A percentile compares a stretch with the other conserved stretches of the same genome.
Evolutionary conservation across 2,113 vertebrate species (phyloP).

Genomic region (Corythornis vintsioides): DNA sequence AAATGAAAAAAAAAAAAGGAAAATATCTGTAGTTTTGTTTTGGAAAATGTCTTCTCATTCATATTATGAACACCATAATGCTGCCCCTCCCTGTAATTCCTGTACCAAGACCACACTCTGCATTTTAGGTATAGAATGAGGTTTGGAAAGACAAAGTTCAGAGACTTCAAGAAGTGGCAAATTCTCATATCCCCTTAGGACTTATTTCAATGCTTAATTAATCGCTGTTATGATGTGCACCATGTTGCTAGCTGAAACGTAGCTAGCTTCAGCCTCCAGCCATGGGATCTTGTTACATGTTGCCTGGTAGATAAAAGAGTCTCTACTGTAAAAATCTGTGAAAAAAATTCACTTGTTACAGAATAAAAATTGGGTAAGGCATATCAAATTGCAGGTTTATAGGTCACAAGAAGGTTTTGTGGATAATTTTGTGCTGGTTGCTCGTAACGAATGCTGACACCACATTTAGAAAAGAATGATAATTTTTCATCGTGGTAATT

Average conservation of each 20-base stretch:
- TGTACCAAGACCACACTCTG: not conserved
- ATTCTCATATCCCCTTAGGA: constrained; percentile 8
- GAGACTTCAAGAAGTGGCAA: not conserved
- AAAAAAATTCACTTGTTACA: not conserved
- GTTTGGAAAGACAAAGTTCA: constrained; percentile 9
- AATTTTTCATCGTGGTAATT: not conserved
- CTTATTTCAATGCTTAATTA: constrained; percentile 36
- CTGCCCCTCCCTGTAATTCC: not conserved
- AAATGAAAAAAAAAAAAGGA: not conserved
- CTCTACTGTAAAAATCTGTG: not conserved
- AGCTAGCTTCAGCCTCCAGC: constrained; percentile 42
- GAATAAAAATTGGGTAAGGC: constrained; percentile 20
- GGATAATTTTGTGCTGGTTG: constrained; percentile 10
- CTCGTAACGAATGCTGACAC: constrained; percentile 14
- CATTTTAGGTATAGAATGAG: not conserved
- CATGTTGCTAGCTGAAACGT: not conserved
- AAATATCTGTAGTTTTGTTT: not conserved
- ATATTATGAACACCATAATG: not conserved
- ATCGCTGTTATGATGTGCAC: not conserved
- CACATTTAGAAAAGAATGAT: constrained; percentile 19
- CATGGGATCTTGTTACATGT: not conserved
- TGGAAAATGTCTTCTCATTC: not conserved
- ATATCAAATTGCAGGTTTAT: constrained; percentile 36
- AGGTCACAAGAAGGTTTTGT: constrained; percentile 44
- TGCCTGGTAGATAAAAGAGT: constrained; percentile 7